These are phyloP conservation scores for Misgurnus mizolepis DNA, from an alignment of 2,113 vertebrate genomes.

Conservation along the genomic window DNA sequence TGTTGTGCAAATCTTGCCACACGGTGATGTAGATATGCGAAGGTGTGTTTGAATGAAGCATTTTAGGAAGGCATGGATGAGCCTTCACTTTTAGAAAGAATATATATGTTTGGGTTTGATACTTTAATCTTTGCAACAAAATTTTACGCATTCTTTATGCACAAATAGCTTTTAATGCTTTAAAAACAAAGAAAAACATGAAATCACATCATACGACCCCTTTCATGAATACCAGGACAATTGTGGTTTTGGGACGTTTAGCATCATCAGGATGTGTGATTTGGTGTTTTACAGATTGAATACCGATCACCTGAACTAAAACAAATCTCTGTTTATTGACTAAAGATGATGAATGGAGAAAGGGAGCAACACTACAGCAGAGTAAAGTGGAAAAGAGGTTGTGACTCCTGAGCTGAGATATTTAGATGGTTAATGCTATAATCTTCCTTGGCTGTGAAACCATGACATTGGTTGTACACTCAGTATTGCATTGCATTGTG, in stretches of 20 bases:
- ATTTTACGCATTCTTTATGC: no score
- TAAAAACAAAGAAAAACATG: no score
- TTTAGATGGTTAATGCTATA: slow-evolving; percentile 60
- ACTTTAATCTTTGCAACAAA: no score
- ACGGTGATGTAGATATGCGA: no score
- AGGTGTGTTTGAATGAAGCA: no score
- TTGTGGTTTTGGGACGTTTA: not conserved
- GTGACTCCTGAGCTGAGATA: slow-evolving; percentile 20
- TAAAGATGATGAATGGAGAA: not conserved
- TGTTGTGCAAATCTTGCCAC: no score
- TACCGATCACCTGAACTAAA: not conserved
- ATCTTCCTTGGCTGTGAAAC: slow-evolving; percentile 61
- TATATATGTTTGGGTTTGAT: no score
- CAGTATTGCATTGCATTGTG: no score
- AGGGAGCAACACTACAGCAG: not conserved
- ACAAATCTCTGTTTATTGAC: not conserved
- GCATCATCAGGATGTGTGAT: not conserved
- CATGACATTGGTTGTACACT: slow-evolving; percentile 28
- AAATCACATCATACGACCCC: no score
- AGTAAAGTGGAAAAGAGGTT: not conserved
- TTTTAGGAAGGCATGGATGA: no score
- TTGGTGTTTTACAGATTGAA: not conserved
- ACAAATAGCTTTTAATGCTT: no score
- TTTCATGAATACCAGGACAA: not conserved
- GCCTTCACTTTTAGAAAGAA: no score